Base-by-base conservation (phyloP, 2,888 invertebrate species). In the Bellardia bayeri region DNA sequence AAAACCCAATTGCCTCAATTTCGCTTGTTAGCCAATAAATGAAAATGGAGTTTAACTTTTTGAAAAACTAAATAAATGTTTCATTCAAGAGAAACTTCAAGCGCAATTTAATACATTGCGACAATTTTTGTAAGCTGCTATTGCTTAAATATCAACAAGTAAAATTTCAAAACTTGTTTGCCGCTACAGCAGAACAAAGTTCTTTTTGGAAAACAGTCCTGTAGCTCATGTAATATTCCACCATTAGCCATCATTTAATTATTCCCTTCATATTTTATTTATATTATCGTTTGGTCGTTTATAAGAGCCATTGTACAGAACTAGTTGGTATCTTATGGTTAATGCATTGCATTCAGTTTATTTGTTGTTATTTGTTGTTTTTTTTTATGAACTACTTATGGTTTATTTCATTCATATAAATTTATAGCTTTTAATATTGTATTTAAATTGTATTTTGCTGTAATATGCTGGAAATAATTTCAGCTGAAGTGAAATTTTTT, bases 331-430 rank as follows among this genome's bases (percentile, higher is more conserved):
- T 71, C 23, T 82, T 66, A 30, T 66, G 56, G 56, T 81, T 71
- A 76, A 69, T 76, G 49, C 23, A 33, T 42, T 54, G 2, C 45
- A 14, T 82, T 76, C 1, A 23, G 51, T 66, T 14, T 54, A 51
- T 40, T 11, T 23, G 3, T 64, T 42, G 40, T 33, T 40, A 23
- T 64, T 69, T 64, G 23, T 23, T 56, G 30, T 42, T 42, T 3
- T 30, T 30, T 72, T 74, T 45, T 49, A 58, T 66, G 11, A 71
- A 78, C 69, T 78, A 84, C 78, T 84, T 78, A 72, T 84, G 83
- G 83, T 84, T 84, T 56, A 78, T 74, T 80, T 80, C 42, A 74
- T 61, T 74, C 54, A 85, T 85, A 51, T 58, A 74, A 66, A 74
- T 85, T 68, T 74, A 74, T 74, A 33, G 16, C 66, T 54, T 45